phyloP scores from a whole-genome alignment of 1,140 invertebrate genomes.

The Ridgeia piscesae region DNA sequence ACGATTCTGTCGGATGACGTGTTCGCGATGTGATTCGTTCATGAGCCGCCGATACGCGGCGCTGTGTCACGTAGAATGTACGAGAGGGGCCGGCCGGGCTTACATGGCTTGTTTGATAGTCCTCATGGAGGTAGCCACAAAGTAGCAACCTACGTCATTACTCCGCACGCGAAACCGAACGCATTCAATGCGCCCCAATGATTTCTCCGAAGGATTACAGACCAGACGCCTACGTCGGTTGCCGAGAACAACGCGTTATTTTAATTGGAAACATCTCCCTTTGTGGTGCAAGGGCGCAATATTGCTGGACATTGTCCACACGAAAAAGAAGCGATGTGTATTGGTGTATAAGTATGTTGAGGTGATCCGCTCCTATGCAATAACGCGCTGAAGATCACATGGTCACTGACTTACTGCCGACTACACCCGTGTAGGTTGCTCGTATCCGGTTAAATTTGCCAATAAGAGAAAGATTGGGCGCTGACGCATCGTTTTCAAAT shows the following conservation, averaged over 20 bases:
- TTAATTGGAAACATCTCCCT: too few species aligned
- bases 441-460: too few species aligned
- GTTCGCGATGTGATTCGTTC: neutral
- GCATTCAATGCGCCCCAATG: neutral
- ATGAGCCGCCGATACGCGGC: neutral
- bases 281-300: too few species aligned
- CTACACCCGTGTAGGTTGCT: too few species aligned
- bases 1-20: neutral
- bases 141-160: neutral
- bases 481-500: too few species aligned
- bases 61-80: neutral
- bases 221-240: neutral
- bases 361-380: too few species aligned
- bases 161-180: neutral
- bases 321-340: too few species aligned
- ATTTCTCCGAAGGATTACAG: neutral
- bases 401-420: too few species aligned
- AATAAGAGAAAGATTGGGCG: too few species aligned
- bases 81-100: neutral
- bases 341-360: too few species aligned
- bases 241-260: neutral
- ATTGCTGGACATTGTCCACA: too few species aligned
- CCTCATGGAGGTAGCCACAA: neutral
- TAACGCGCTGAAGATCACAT: too few species aligned
- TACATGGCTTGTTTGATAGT: neutral